These are phyloP conservation scores for Calonectris borealis DNA, from an alignment of 2,113 vertebrate species.

Conservation along the genomic window DNA sequence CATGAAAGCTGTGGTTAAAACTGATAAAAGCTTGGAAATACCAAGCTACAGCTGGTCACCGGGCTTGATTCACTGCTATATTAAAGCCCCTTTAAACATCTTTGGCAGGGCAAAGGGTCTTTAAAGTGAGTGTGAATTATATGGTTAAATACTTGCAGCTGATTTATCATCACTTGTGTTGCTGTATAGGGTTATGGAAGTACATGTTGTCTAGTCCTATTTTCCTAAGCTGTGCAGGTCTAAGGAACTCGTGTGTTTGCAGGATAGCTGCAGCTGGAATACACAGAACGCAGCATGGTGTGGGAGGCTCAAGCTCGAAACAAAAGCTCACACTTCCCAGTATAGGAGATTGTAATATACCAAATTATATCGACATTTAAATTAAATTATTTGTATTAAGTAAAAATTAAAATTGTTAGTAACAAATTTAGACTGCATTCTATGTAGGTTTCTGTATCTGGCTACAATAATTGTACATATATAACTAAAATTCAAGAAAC, in stretches of 20 bases:
- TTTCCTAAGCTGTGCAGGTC: background rate
- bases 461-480: background rate
- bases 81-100: slow-evolving; percentile 40
- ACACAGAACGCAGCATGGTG: background rate
- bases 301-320: slow-evolving; percentile 15
- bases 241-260: background rate
- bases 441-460: background rate
- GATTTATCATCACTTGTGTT: slow-evolving; percentile 26
- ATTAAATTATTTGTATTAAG: slow-evolving; percentile 48
- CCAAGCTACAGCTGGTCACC: background rate
- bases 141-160: slow-evolving; percentile 42
- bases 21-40: slow-evolving; percentile 59
- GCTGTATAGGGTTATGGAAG: background rate
- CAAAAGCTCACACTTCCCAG: background rate
- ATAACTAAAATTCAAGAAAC: slow-evolving; percentile 22
- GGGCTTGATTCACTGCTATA: background rate
- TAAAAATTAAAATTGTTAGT: slow-evolving; percentile 34
- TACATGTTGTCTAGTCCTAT: background rate
- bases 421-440: slow-evolving; percentile 14
- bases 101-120: slow-evolving; percentile 9
- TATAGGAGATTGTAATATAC: slow-evolving; percentile 21
- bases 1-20: slow-evolving; percentile 36
- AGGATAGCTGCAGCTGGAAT: background rate
- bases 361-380: slow-evolving; percentile 3
- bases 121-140: slow-evolving; percentile 55